phyloP scores from a whole-genome alignment of 2,113 vertebrate species.

The Mugil cephalus region DNA sequence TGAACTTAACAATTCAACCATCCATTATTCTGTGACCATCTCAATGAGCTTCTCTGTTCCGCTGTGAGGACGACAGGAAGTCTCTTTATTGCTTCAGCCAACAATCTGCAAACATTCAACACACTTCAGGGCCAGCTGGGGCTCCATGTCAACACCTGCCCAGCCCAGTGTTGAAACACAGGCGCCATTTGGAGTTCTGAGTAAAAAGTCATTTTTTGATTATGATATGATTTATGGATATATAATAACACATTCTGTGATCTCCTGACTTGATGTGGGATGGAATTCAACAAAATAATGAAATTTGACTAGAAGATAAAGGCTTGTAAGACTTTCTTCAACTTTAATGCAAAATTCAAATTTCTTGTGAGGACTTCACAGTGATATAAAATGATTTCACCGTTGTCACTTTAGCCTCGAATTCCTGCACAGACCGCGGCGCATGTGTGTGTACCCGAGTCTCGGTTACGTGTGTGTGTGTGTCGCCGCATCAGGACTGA shows the following conservation, averaged over 20 bases:
- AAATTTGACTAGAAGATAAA: too few species aligned
- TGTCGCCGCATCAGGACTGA: slow-evolving; percentile 38
- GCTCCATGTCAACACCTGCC: not conserved
- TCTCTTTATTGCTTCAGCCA: slow-evolving; percentile 24
- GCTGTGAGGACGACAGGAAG: not conserved
- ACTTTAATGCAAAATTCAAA: too few species aligned
- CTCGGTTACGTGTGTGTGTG: slow-evolving; percentile 7
- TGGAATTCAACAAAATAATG: too few species aligned
- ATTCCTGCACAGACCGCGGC: slow-evolving; percentile 10
- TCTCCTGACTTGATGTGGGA: too few species aligned
- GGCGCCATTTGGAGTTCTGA: too few species aligned
- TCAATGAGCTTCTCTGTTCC: not conserved
- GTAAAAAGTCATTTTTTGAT: too few species aligned
- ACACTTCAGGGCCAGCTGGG: not conserved
- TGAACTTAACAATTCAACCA: not conserved
- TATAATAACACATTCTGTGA: too few species aligned
- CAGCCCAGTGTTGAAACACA: too few species aligned
- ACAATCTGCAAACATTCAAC: slow-evolving; percentile 18
- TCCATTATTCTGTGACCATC: slow-evolving; percentile 13
- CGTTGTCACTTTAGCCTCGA: not conserved
- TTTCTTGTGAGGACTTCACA: not conserved
- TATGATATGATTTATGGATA: too few species aligned
- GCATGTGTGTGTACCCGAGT: not conserved
- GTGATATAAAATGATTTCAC: slow-evolving; percentile 16
- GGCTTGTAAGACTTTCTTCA: too few species aligned